Evolutionary conservation across 2,888 invertebrate genomes (phyloP), one percentile per base, ranked within the genome.

Genomic region (Colletes collaris): DNA sequence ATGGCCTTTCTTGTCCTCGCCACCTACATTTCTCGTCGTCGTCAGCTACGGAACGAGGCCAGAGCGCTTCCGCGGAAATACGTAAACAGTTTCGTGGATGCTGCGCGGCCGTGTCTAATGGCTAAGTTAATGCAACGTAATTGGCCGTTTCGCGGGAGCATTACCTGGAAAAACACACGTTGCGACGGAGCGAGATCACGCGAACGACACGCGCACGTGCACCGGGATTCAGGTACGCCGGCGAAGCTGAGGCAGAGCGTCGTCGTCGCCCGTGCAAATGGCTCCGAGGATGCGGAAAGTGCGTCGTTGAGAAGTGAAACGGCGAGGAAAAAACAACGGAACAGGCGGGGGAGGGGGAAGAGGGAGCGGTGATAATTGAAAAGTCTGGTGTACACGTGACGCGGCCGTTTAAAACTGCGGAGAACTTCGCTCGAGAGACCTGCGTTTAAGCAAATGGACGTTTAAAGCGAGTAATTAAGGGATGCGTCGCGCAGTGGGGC

Each of bases 111-210:
- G 60, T 62, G 64, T 58, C 70, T 79, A 70, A 77, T 79, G 79
- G 77, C 64, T 65, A 84, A 85, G 84, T 80, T 85, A 87, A 85
- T 83, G 79, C 82, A 80, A 75, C 79, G 77, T 84, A 88, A 88
- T 87, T 87, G 87, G 81, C 82, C 80, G 84, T 87, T 88, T 87
- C 85, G 86, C 82, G 88, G 44, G 84, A 74, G 82, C 87, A 87
- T 87, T 87, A 86, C 86, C 82, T 82, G 84, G 82, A 87, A 87
- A 88, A 86, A 84, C 71, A 77, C 78, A 82, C 77, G 83, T 81
- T 81, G 75, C 74, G 55, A 76, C 70, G 69, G 53, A 40, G 58
- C 58, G 74, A 59, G 71, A 82, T 82, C 82, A 81, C 75, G 83
- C 81, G 79, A 83, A 79, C 76, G 27, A 76, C 79, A 67, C 69